A percentile compares a stretch with the other conserved stretches of the same genome.
Evolutionary conservation across 2,113 vertebrate genomes (phyloP).

Genomic region (Ammodytes marinus): DNA sequence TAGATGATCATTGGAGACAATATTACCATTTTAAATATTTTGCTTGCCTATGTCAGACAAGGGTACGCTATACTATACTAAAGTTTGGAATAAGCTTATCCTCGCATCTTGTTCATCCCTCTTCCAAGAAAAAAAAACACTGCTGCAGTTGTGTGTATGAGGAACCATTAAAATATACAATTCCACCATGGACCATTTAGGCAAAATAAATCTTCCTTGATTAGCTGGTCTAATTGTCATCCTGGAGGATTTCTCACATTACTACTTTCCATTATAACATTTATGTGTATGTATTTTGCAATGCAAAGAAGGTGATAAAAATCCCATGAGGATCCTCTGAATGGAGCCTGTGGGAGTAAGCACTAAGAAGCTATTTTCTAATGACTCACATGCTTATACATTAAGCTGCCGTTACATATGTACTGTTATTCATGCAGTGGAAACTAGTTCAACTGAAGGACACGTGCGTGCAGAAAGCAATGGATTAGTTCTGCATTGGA

Average conservation of each 20-base stretch:
- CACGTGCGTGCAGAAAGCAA: not conserved
- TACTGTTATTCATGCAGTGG: conserved; percentile 18
- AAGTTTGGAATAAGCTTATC: not conserved
- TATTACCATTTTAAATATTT: not conserved
- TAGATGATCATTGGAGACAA: not conserved
- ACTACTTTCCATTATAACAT: conserved; percentile 37
- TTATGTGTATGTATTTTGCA: conserved; percentile 48
- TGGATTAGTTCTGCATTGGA: conserved; percentile 1
- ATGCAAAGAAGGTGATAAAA: conserved; percentile 57
- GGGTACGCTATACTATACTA: not conserved
- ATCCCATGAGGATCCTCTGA: conserved; percentile 41
- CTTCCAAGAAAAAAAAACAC: not conserved
- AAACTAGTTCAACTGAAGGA: conserved; percentile 20
- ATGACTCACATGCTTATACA: conserved; percentile 41
- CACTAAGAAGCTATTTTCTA: conserved; percentile 54
- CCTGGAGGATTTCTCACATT: conserved; percentile 31
- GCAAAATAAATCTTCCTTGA: conserved; percentile 22
- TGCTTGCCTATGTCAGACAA: not conserved
- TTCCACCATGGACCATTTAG: not conserved
- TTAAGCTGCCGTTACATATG: conserved; percentile 45
- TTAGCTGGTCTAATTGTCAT: conserved; percentile 46
- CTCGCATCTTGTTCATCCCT: not conserved
- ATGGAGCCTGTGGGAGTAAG: conserved; percentile 49
- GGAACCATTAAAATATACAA: not conserved
- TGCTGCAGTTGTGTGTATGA: not conserved